Base-by-base conservation (phyloP, 2,888 invertebrate genomes). In the Invenusta paracnida region DNA sequence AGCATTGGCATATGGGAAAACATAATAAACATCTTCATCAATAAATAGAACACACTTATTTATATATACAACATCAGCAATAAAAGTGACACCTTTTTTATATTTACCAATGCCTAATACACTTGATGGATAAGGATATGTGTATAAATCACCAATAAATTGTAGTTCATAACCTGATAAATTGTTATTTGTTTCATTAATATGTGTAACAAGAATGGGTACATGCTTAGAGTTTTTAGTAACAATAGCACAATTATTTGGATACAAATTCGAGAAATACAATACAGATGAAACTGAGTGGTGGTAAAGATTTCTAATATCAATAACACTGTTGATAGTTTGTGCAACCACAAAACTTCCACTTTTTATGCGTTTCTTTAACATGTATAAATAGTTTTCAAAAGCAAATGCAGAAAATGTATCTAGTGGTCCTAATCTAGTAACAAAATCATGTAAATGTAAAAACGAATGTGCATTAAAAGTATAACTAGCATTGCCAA, bases 381-480 rank as follows among this genome's bases (percentile, higher is more conserved):
- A 81, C 30, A 73, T 81, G 11, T 87, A 79, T 5, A 88, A 23
- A 30, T 87, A 86, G n/a, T 88, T 87, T 86, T 88, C 88, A 87
- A 87, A 88, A 23, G 29, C 73, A 31, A 87, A 88, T n/a, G 87
- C 87, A 66, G 82, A 85, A 28, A 87, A 83, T n/a, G 79, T 29
- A 85, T 88, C 84, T n/a, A 87, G 79, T 5, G 27, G 29, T 17
- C 83, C 87, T 87, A 83, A 88, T 25, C 81, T 67, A 30, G 82
- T 23, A n/a, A 85, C 87, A 85, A 87, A 87, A 79, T 87, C 86
- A 67, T 66, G 31, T 11, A 88, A 28, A 83, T 88, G 88, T 2
- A 87, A 30, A 11, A 88, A 30, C 11, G 25, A n/a, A 81, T 88
- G 87, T 11, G 87, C 81, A 85, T 88, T 88, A 81, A 86, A 88